Evolutionary conservation across 1,140 invertebrate genomes (phyloP).

Genomic region (Mesaphorura yosii): DNA sequence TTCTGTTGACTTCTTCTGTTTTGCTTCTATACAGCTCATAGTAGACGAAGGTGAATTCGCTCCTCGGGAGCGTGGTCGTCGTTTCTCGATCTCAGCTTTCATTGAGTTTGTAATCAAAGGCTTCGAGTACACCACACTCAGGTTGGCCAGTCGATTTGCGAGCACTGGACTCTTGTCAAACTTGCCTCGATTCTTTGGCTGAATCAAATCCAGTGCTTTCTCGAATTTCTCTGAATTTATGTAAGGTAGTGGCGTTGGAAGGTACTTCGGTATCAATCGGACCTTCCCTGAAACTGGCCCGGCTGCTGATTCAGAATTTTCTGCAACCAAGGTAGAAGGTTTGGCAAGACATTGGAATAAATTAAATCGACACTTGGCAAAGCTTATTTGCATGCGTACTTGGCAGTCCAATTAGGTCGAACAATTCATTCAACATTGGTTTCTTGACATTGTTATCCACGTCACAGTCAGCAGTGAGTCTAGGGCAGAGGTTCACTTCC

Average conservation of each 20-base stretch:
- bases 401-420: constrained; percentile 67
- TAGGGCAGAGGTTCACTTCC: constrained; percentile 77
- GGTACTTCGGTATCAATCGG: neutral
- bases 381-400: constrained; percentile 19
- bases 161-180: too few species aligned
- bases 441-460: constrained; percentile 69
- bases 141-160: too few species aligned
- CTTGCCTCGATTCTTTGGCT: too few species aligned
- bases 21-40: neutral
- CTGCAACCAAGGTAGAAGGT: neutral
- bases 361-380: neutral
- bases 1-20: neutral
- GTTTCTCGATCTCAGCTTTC: too few species aligned
- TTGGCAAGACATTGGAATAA: neutral
- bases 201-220: neutral
- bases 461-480: constrained; percentile 64
- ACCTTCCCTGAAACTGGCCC: neutral
- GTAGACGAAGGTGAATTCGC: neutral
- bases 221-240: neutral
- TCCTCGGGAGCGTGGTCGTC: too few species aligned
- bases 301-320: neutral
- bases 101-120: too few species aligned
- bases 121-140: too few species aligned
- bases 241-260: neutral
- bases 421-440: constrained; percentile 68